Conservation (phyloP, 2,888 invertebrate species). For the Harmothoe impar region DNA sequence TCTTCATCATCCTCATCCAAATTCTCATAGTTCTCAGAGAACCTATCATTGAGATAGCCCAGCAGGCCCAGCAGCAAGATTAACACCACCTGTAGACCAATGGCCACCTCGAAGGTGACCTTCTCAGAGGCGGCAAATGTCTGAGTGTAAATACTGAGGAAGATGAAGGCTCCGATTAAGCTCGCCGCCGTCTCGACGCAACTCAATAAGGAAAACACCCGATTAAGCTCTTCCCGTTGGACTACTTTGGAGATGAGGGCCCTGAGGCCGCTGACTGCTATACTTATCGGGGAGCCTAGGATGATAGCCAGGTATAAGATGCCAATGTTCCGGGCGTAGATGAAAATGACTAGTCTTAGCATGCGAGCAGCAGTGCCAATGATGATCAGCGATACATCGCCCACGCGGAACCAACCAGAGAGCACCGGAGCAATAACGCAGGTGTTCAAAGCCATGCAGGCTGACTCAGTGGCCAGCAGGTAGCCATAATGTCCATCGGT, state of each 20-base stretch:
- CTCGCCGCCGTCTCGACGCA: conserved; percentile 81
- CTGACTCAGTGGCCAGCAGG: conserved; percentile 85
- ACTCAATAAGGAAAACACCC: conserved; percentile 83
- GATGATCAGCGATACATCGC: conserved; percentile 81
- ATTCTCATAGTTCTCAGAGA: conserved; percentile 41
- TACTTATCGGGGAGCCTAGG: conserved; percentile 53
- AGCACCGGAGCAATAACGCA: conserved; percentile 80
- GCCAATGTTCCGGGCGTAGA: conserved; percentile 77
- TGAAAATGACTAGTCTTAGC: conserved; percentile 80
- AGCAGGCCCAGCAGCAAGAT: conserved; percentile 30
- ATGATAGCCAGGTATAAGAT: conserved; percentile 79
- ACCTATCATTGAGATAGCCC: conserved; percentile 47
- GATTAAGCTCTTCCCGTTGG: conserved; percentile 76
- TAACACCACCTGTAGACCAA: conserved; percentile 40
- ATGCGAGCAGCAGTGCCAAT: conserved; percentile 82
- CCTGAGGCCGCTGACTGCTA: conserved; percentile 56
- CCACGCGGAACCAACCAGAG: conserved; percentile 70
- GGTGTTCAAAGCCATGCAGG: conserved; percentile 85
- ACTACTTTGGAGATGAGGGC: conserved; percentile 62
- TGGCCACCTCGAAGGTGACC: conserved; percentile 70
- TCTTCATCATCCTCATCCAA: conserved; percentile 44
- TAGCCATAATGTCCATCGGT: conserved; percentile 85
- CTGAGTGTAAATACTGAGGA: conserved; percentile 81
- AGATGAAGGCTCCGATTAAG: conserved; percentile 82
- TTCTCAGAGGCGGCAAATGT: conserved; percentile 81